Evolutionary conservation across 2,113 vertebrate species (phyloP), one percentile per base, ranked within the genome.

Genomic region (Cyprinodon variegatus): DNA sequence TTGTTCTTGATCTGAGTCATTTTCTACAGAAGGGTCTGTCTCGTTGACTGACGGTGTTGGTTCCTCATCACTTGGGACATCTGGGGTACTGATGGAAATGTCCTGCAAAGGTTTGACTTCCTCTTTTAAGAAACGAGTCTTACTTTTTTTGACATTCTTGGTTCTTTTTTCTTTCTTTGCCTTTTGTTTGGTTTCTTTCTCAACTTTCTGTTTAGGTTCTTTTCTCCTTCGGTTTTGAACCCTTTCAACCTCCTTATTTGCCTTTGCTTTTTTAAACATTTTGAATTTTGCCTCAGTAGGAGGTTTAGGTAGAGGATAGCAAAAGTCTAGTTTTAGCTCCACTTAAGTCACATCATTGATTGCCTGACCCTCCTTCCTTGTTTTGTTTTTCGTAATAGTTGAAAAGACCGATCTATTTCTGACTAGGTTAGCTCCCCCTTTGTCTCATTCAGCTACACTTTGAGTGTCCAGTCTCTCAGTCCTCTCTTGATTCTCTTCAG

Each of bases 241-340:
- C 69, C 86, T 90, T 68, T 85, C 77, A 0, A 65, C 75, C 61
- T 85, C 74, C 75, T 88, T 61, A 13, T 92, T 88, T 57, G 50
- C 82, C 50, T 89, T 89, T 41, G 86, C 89, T 82, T 92, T 92
- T 78, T 83, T 89, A 64, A 91, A 68, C 87, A 94, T 93, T 79
- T 90, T 95, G 70, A 72, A 12, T 70, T 88, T 91, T 1, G 53
- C 45, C 20, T 39, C 76, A 37, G 76, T 79, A 7, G 29, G 72
- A 22, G 88, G 67, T 10, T 86, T 79, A 9, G 78, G 62, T 7
- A 78, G 37, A n/a, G 29, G 29, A 29, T 29, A 29, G 1, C 29
- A 29, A 29, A 29, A 29, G 29, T 29, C 29, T 29, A 29, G 29
- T 29, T 29, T 29, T 29, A 29, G 29, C 29, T 29, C 29, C 29